Evolutionary conservation across 2,113 vertebrate species (phyloP), one percentile per base, ranked within the genome.

Genomic region (Benitochromis conjunctus): DNA sequence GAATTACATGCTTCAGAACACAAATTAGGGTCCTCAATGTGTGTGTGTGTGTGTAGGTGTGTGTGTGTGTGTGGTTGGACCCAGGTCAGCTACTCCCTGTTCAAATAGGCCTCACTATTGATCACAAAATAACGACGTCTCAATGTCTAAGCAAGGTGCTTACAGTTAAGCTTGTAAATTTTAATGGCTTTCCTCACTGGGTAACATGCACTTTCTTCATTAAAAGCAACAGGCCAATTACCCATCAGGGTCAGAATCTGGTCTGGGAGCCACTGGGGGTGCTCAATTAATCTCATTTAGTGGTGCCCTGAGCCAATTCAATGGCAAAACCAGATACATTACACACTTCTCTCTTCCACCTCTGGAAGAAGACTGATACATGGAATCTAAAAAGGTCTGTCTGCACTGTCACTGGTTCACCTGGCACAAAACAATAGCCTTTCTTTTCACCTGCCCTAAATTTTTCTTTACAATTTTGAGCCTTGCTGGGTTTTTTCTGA

Each of bases 151-250:
- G 48, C 19, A 77, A 64, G 55, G 79, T 58, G 64, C 83, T 81
- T 48, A 81, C 43, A 79, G 51, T 78, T 41, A 26, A 12, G 21
- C 43, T 84, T 57, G 36, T 79, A 69, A 79, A 78, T 31, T 81
- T 78, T 86, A 86, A 86, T 74, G 54, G 77, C 29, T 89, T 76
- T 78, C 60, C 58, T 81, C 78, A 64, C 29, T 24, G 58, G 18
- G 38, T 64, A 74, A 56, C 74, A 58, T 38, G 51, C 31, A 69
- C 10, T 80, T 62, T 82, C 62, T 80, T 78, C 76, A 89, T 87
- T 85, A 60, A 85, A 80, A 83, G 41, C 82, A 91, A 80, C 80
- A 69, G 60, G 51, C 76, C 53, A 83, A 86, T 91, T 81, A 81
- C n/a, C 24, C 31, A 87, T 78, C 58, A 76, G 26, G 81, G 36